Evolutionary conservation across 2,888 invertebrate species (phyloP), one percentile per base, ranked within the genome.

Genomic region (Brenthis hecate): DNA sequence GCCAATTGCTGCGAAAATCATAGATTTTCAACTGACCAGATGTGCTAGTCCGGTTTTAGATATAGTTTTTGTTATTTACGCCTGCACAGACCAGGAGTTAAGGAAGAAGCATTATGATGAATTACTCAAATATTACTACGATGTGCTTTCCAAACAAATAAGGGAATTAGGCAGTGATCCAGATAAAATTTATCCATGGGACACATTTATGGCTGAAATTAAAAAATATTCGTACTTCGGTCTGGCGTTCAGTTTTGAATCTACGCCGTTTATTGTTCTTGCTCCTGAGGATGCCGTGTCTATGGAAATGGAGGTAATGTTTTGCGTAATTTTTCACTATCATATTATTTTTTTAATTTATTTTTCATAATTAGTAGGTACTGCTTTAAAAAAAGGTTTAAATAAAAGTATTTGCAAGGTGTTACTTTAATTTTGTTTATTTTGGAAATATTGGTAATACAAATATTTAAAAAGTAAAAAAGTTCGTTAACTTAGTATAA

Each of bases 21-120:
- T 96, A 50, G 96, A 96, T 78, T 96, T 95, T 76, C 96, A 96
- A 81, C 78, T 96, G 56, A 84, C 95, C 0, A 92, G 94, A 79
- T 94, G 91, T 73, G 92, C 93, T 0, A 93, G 94, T 23, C 94
- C 95, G 0, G 90, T 94, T 0, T 79, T 94, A 2, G 95, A 95
- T 78, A 61, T 95, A 13, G 78, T 90, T 0, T 95, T 96, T 75
- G 70, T 87, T 2, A 82, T 89, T 36, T 91, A 87, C 70, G 89
- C 95, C 0, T 96, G 96, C 74, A 95, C 96, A 0, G 91, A 93
- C 28, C 87, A 95, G 74, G 84, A 92, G 19, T 77, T 95, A 48
- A 88, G 95, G 6, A 84, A 90, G 16, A 73, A 92, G 36, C 87
- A 95, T 76, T 96, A 94, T 80, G 92, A 95, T 19, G 86, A 93